Conservation (phyloP, 2,113 vertebrate species). For the Holacanthus passer region DNA sequence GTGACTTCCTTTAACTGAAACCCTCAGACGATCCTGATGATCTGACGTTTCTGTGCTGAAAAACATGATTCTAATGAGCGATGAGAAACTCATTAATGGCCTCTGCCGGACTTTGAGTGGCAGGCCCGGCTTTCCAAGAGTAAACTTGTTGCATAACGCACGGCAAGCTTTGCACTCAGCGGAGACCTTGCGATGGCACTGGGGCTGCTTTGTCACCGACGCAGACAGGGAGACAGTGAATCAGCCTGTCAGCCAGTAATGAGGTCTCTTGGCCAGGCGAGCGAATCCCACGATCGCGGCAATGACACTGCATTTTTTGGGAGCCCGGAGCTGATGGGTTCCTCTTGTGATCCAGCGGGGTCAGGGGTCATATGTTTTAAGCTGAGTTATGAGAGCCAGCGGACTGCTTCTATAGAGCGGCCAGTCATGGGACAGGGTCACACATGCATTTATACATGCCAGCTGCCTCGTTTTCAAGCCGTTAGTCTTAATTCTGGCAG, state of each 20-base stretch:
- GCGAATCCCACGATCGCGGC: conserved; percentile 47
- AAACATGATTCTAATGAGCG: neutral
- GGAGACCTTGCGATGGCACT: conserved; percentile 48
- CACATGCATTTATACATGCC: neutral
- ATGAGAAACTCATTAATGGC: conserved; percentile 30
- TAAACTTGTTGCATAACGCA: conserved; percentile 36
- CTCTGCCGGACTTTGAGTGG: conserved; percentile 33
- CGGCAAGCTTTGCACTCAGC: conserved; percentile 7
- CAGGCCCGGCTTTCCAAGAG: conserved; percentile 32
- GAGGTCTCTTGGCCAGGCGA: conserved; percentile 41
- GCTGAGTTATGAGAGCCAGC: conserved; percentile 43
- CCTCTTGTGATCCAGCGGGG: conserved; percentile 2
- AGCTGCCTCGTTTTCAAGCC: conserved; percentile 37
- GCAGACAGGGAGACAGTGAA: conserved; percentile 55
- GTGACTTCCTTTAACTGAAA: neutral
- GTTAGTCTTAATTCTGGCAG: conserved; percentile 48
- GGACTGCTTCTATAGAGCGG: conserved; percentile 5
- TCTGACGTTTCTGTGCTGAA: neutral
- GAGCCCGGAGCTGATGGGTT: conserved; percentile 11
- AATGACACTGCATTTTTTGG: conserved; percentile 51
- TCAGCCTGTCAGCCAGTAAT: conserved; percentile 53
- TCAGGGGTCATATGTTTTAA: conserved; percentile 53
- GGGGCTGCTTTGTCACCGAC: conserved; percentile 47
- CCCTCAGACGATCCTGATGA: neutral
- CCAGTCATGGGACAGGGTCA: conserved; percentile 5